Percentiles rank a stretch among this genome's conserved stretches.
Evolutionary conservation across 1,140 invertebrate species (phyloP).

Genomic region (Heliothis subflexa): DNA sequence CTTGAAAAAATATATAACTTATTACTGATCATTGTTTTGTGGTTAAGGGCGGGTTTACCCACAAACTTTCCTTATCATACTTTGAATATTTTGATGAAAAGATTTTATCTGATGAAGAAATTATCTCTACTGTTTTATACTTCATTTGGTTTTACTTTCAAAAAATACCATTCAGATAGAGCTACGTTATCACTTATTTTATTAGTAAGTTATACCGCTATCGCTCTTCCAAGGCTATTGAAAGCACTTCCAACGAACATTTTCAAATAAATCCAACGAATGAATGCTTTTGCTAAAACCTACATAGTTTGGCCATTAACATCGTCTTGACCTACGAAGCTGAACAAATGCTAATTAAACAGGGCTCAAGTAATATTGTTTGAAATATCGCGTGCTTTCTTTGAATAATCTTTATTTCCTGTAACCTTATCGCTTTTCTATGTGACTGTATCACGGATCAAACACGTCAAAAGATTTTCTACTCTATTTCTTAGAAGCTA

Average conservation of each 20-base stretch:
- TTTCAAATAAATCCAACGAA: conserved; percentile 16
- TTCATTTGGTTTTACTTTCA: no score
- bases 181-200: no score
- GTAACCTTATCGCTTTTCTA: conserved; percentile 47
- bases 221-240: neutral
- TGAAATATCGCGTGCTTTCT: conserved; percentile 39
- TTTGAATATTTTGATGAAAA: neutral
- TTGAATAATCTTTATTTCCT: conserved; percentile 47
- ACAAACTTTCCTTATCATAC: no score
- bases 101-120: no score
- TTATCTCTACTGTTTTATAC: neutral
- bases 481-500: neutral
- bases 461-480: neutral
- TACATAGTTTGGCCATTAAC: conserved; percentile 36
- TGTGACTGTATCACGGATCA: conserved; percentile 44
- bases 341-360: neutral
- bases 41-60: no score
- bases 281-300: conserved; percentile 44
- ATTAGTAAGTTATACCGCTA: neutral
- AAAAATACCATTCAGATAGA: no score
- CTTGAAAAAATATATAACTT: no score
- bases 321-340: neutral
- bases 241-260: conserved; percentile 20
- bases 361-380: conserved; percentile 26
- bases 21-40: no score